Percentiles rank a stretch among this genome's conserved stretches.
Evolutionary conservation across 1,140 invertebrate species (phyloP).

Genomic region (Saccostrea glomerata): DNA sequence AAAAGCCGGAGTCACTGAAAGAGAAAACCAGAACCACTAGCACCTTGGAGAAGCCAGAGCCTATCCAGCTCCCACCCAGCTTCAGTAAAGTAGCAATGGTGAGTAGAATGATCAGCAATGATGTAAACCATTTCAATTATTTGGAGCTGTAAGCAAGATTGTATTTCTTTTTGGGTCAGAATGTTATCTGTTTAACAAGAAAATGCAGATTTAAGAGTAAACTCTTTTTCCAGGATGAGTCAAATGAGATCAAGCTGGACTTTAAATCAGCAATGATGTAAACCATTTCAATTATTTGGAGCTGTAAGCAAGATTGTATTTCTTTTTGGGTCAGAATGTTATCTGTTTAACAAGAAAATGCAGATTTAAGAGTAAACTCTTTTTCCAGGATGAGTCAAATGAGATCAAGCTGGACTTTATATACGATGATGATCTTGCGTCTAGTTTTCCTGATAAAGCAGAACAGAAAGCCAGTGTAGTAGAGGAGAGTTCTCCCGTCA

Average conservation of each 20-base stretch:
- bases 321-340: no score
- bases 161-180: no score
- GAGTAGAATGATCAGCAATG: slow-evolving; percentile 60
- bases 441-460: slow-evolving; percentile 84
- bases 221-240: slow-evolving; percentile 83
- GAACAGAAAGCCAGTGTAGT: slow-evolving; percentile 60
- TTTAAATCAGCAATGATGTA: slow-evolving; percentile 83
- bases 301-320: no score
- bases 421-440: slow-evolving; percentile 86
- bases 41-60: slow-evolving; percentile 71
- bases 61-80: slow-evolving; percentile 76
- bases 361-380: background rate
- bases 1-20: slow-evolving; percentile 71
- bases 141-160: no score
- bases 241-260: slow-evolving; percentile 92
- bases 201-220: background rate
- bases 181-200: no score
- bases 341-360: no score
- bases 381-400: slow-evolving; percentile 85
- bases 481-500: slow-evolving; percentile 78
- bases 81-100: slow-evolving; percentile 73
- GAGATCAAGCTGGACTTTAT: slow-evolving; percentile 95
- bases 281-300: background rate
- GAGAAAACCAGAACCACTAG: slow-evolving; percentile 58
- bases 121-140: background rate